phyloP scores from a whole-genome alignment of 2,797 vertebrate genomes.

The Pampus argenteus region DNA sequence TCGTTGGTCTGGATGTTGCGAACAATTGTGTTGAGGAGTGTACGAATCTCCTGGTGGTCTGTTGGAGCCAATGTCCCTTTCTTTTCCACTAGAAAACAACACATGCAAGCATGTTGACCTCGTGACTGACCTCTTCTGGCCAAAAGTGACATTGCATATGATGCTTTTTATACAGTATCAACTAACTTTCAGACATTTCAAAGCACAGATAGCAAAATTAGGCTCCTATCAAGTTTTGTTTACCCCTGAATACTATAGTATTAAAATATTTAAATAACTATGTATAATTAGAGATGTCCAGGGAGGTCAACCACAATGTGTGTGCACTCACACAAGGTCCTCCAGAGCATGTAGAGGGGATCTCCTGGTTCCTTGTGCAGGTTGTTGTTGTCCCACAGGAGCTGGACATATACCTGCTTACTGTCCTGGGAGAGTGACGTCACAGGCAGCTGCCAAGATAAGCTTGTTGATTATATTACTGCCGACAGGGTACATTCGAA shows the following conservation, averaged over 20 bases:
- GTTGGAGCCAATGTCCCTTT: slow-evolving; percentile 84
- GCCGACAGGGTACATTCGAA: background rate
- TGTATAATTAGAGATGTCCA: background rate
- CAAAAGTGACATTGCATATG: background rate
- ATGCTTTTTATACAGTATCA: too few relatives aligned
- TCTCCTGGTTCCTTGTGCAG: slow-evolving; percentile 93
- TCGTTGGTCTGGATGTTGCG: slow-evolving; percentile 95
- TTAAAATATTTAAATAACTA: background rate
- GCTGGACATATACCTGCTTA: slow-evolving; percentile 94
- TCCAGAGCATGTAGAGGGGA: slow-evolving; percentile 94
- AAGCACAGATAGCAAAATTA: background rate
- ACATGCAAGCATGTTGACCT: too few relatives aligned
- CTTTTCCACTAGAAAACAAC: slow-evolving; percentile 84
- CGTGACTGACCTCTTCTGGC: slow-evolving; percentile 15
- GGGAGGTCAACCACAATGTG: background rate
- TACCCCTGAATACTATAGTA: too few relatives aligned
- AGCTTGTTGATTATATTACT: background rate
- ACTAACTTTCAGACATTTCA: too few relatives aligned
- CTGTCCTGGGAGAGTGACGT: slow-evolving; percentile 94
- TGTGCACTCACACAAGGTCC: slow-evolving; percentile 90
- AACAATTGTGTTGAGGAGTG: slow-evolving; percentile 91
- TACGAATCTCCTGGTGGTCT: slow-evolving; percentile 89
- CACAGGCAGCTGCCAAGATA: slow-evolving; percentile 88
- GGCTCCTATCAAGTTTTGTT: background rate
- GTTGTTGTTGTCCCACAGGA: slow-evolving; percentile 98